These are phyloP conservation scores for Hypothenemus hampei DNA, from an alignment of 1,140 invertebrate species.

Conservation along the genomic window DNA sequence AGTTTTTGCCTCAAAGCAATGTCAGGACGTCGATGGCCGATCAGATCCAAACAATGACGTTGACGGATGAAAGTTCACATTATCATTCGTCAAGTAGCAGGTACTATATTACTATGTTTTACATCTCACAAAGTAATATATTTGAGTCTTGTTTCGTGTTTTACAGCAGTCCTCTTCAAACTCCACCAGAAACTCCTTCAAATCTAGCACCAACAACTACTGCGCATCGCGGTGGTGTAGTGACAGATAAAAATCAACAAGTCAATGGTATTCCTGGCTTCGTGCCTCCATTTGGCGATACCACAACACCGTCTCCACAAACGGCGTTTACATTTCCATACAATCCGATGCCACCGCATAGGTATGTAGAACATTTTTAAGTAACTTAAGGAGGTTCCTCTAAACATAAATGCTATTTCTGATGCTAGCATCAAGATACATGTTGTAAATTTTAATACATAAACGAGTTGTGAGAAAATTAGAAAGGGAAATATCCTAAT, in stretches of 20 bases:
- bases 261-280: slow-evolving; percentile 44
- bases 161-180: slow-evolving; percentile 52
- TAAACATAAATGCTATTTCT: too few relatives aligned
- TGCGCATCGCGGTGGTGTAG: slow-evolving; percentile 41
- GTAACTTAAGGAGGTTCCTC: too few relatives aligned
- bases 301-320: slow-evolving; percentile 33
- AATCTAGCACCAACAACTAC: slow-evolving; percentile 41
- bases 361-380: too few relatives aligned
- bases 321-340: slow-evolving; percentile 44
- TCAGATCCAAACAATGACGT: slow-evolving; percentile 47
- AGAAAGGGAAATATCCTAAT: too few relatives aligned
- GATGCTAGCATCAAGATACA: too few relatives aligned
- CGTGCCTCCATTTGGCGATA: slow-evolving; percentile 43
- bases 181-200: slow-evolving; percentile 58
- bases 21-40: slow-evolving; percentile 45
- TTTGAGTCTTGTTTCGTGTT: background rate
- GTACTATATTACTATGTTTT: background rate
- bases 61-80: slow-evolving; percentile 49
- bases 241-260: slow-evolving; percentile 44
- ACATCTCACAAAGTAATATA: too few relatives aligned
- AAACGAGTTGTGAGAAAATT: too few relatives aligned
- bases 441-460: too few relatives aligned
- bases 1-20: slow-evolving; percentile 14
- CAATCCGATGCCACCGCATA: too few relatives aligned
- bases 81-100: slow-evolving; percentile 55